phyloP scores from a whole-genome alignment of 2,797 vertebrate genomes.

The Esox masquinongy region DNA sequence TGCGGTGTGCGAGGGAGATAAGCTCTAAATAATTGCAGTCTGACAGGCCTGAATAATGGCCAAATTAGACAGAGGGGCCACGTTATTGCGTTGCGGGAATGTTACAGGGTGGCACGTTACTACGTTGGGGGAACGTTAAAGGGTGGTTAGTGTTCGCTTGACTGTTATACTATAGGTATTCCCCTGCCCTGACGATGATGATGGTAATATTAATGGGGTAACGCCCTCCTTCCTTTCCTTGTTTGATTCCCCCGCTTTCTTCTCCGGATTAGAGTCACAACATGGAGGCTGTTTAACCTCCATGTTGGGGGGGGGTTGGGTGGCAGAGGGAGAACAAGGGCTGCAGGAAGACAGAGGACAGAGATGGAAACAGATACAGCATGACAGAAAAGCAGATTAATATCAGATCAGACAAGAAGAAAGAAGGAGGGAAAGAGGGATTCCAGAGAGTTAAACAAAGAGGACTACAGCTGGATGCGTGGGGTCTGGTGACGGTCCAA shows the following conservation, averaged over 20 bases:
- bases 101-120: conserved; percentile 33
- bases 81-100: conserved; percentile 67
- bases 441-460: conserved; percentile 59
- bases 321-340: conserved; percentile 23
- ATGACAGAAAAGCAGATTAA: background rate
- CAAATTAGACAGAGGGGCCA: conserved; percentile 79
- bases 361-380: background rate
- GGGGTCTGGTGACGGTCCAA: conserved; percentile 21
- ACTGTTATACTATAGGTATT: conserved; percentile 48
- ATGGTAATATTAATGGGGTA: conserved; percentile 34
- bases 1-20: conserved; percentile 78
- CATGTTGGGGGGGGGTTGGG: conserved; percentile 34
- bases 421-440: conserved; percentile 39
- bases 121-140: no score
- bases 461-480: conserved; percentile 33
- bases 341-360: conserved; percentile 32
- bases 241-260: conserved; percentile 12
- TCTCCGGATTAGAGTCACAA: conserved; percentile 33
- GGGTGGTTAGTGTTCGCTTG: conserved; percentile 47
- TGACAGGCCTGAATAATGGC: conserved; percentile 83
- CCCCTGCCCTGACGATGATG: conserved; percentile 5
- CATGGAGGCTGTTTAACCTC: conserved; percentile 50
- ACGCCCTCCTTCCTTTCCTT: conserved; percentile 7
- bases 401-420: background rate
- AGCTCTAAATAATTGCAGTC: conserved; percentile 80